These are phyloP conservation scores for Lepus oiostolus DNA, from an alignment of 2,797 vertebrate species.

Conservation along the genomic window DNA sequence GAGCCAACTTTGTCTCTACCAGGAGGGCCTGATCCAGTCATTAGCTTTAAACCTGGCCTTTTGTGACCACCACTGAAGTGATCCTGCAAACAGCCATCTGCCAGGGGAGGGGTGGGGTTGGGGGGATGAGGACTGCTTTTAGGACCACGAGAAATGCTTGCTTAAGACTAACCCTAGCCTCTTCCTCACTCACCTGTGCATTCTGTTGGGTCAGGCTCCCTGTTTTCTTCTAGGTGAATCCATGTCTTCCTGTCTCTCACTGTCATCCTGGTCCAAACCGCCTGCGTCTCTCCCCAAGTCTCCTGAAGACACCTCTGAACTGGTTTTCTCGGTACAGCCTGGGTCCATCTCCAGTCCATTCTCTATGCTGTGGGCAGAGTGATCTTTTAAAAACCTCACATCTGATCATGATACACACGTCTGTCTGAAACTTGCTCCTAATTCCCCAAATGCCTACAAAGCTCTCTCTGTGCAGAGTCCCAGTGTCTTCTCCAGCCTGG, in stretches of 20 bases:
- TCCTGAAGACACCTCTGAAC: not conserved
- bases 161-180: not conserved
- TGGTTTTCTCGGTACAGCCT: not conserved
- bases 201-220: not conserved
- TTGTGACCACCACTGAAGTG: not conserved
- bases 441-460: not conserved
- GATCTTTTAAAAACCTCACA: not conserved
- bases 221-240: not conserved
- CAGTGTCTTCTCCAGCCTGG: not conserved
- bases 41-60: not conserved
- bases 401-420: not conserved
- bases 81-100: not conserved
- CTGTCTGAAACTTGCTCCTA: not conserved
- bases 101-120: not conserved
- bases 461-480: not conserved
- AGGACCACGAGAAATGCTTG: not conserved
- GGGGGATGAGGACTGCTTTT: not conserved
- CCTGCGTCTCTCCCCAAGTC: not conserved
- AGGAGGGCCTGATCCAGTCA: not conserved
- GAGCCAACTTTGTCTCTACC: too few relatives aligned
- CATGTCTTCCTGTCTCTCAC: not conserved
- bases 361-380: not conserved
- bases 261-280: not conserved
- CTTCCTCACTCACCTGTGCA: too few relatives aligned
- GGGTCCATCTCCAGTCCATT: fast-evolving